Evolutionary conservation across 2,797 vertebrate genomes (phyloP).

Genomic region (Gobio occitaniae): DNA sequence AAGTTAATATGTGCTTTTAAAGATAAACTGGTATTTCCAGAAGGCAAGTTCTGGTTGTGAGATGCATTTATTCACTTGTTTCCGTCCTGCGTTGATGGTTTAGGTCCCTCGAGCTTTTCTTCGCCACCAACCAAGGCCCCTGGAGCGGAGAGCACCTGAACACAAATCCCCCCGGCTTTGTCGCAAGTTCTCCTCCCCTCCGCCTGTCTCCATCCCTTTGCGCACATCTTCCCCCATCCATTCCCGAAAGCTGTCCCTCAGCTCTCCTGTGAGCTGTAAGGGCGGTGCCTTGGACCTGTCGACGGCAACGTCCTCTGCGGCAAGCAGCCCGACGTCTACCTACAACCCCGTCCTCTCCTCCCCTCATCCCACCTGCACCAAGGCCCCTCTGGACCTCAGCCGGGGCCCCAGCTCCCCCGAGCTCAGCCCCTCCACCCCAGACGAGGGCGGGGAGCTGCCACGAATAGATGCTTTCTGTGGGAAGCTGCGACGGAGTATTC

Average conservation of each 20-base stretch:
- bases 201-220: conserved; percentile 85
- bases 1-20: neutral
- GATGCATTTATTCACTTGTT: conserved; percentile 3
- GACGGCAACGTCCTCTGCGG: conserved; percentile 76
- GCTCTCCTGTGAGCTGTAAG: conserved; percentile 84
- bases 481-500: conserved; percentile 89
- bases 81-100: neutral
- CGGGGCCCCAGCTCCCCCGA: conserved; percentile 85
- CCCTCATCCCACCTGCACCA: conserved; percentile 78
- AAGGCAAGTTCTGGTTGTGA: neutral
- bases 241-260: conserved; percentile 90
- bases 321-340: conserved; percentile 85
- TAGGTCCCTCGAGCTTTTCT: conserved; percentile 94
- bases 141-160: conserved; percentile 82
- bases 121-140: conserved; percentile 87
- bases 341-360: conserved; percentile 78
- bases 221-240: conserved; percentile 90
- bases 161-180: conserved; percentile 90
- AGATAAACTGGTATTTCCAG: neutral
- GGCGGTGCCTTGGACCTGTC: conserved; percentile 86
- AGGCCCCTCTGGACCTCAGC: conserved; percentile 85
- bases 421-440: conserved; percentile 77
- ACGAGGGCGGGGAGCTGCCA: conserved; percentile 84
- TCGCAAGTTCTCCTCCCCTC: conserved; percentile 95
- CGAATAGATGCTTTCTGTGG: conserved; percentile 88